phyloP scores from a whole-genome alignment of 2,113 vertebrate species.

The Tachuris rubrigastra region DNA sequence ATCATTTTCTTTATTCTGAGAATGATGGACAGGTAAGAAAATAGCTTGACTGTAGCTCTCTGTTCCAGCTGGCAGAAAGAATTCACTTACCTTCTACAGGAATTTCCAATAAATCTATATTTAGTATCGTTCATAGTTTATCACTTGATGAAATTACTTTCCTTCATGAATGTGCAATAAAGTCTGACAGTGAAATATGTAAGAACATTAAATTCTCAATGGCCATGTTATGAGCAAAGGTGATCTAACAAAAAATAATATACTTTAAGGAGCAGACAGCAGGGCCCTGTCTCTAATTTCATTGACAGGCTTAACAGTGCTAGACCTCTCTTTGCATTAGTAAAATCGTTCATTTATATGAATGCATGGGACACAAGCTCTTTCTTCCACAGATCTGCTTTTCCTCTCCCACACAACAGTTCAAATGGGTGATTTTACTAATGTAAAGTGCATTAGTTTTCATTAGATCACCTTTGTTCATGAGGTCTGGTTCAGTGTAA shows the following conservation, averaged over 20 bases:
- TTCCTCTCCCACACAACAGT: neutral
- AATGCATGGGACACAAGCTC: neutral
- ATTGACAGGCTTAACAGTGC: constrained; percentile 12
- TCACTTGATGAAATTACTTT: constrained; percentile 60
- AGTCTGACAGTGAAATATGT: constrained; percentile 56
- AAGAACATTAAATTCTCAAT: constrained; percentile 58
- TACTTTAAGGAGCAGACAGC: constrained; percentile 19
- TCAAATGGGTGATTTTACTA: neutral
- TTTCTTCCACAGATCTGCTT: neutral
- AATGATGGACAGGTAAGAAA: constrained; percentile 43
- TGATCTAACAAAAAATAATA: constrained; percentile 62
- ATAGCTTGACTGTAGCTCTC: constrained; percentile 30
- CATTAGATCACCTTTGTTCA: neutral
- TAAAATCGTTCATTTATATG: constrained; percentile 20
- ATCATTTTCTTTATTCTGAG: constrained; percentile 3
- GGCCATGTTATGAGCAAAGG: constrained; percentile 50
- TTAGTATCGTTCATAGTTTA: constrained; percentile 39
- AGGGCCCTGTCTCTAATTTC: constrained; percentile 6
- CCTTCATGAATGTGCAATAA: constrained; percentile 36
- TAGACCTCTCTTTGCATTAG: constrained; percentile 18
- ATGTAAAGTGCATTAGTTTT: neutral
- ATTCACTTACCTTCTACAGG: constrained; percentile 32
- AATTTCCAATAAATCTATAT: constrained; percentile 65
- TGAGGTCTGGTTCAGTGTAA: neutral
- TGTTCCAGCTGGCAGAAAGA: constrained; percentile 24